Base-by-base conservation (phyloP, 2,888 invertebrate species). In the Microdon myrmicae region DNA sequence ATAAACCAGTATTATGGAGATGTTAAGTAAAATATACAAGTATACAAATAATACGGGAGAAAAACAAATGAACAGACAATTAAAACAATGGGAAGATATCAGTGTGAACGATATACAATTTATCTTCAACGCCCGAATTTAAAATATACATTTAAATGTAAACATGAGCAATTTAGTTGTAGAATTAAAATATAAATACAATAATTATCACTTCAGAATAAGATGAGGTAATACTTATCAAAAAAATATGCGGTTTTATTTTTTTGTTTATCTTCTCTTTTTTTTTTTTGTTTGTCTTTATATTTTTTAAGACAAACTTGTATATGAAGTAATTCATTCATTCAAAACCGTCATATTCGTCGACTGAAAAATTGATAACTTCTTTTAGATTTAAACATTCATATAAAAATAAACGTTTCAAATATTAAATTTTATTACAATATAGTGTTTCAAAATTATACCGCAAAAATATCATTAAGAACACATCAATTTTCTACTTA, bases 121-220 rank as follows among this genome's bases (percentile, higher is more conserved):
- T 64, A 68, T 56, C 51, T 66, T 67, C 67, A 68, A 69, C 70
- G 71, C 70, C 71, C 71, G 71, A 71, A 71, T 71, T 71, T 71
- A 71, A 70, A 71, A 71, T 68, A 69, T 71, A 71, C 70, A 35
- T 29, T 58, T 22, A 38, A 54, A 67, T 66, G 61, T 64, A 64
- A 64, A 56, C 41, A 41, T 56, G 39, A 41, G 39, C 22, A 28
- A 49, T 32, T 54, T 64, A 61, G 61, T 67, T 67, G 45, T 59
- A 59, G 59, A 43, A 66, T 66, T 54, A 54, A 60, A 59, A 59
- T 67, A 59, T 67, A 64, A 64, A 64, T 64, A 58, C 58, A 53
- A 58, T 58, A 47, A 64, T n/a, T 58, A 64, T 25, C 43, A 58
- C 32, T 13, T 64, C 51, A 64, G 43, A 22, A 14, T 43, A 64